These are phyloP conservation scores for Pterocles gutturalis DNA, from an alignment of 2,113 vertebrate species.

Conservation along the genomic window DNA sequence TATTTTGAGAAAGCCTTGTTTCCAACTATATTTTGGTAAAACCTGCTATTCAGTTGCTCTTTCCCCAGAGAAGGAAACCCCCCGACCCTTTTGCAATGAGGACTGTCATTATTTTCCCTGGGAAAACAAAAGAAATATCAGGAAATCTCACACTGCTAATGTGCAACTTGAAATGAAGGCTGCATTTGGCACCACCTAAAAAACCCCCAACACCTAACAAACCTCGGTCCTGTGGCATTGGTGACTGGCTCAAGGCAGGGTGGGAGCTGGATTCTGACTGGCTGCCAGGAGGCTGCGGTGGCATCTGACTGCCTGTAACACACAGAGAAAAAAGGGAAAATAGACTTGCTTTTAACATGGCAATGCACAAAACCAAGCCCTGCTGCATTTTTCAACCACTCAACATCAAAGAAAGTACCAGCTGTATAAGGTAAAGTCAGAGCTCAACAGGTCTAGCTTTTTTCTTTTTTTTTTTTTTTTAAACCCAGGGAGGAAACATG, in stretches of 20 bases:
- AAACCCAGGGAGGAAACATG: conserved; percentile 25
- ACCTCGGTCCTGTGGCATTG: conserved; percentile 97
- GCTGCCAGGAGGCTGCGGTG: conserved; percentile 88
- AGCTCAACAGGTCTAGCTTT: conserved; percentile 14
- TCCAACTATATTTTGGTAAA: conserved; percentile 35
- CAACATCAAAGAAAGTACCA: neutral
- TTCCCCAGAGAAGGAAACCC: neutral
- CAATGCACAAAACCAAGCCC: neutral
- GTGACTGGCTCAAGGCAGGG: conserved; percentile 89
- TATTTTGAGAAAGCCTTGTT: conserved; percentile 31
- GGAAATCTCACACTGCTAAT: conserved; percentile 38
- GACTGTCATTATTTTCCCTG: conserved; percentile 24
- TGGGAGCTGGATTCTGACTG: conserved; percentile 89
- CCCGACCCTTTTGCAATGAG: neutral
- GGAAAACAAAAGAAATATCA: conserved; percentile 33
- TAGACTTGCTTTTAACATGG: conserved; percentile 45
- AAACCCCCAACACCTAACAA: conserved; percentile 65
- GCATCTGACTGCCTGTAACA: conserved; percentile 87
- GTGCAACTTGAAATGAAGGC: neutral
- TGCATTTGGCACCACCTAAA: neutral
- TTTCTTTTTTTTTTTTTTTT: neutral
- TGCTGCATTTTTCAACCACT: neutral
- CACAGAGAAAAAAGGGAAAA: conserved; percentile 57
- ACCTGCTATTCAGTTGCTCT: conserved; percentile 19
- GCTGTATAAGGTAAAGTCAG: neutral